Conservation (phyloP, 2,888 invertebrate genomes). For the Dendrolimus pini region DNA sequence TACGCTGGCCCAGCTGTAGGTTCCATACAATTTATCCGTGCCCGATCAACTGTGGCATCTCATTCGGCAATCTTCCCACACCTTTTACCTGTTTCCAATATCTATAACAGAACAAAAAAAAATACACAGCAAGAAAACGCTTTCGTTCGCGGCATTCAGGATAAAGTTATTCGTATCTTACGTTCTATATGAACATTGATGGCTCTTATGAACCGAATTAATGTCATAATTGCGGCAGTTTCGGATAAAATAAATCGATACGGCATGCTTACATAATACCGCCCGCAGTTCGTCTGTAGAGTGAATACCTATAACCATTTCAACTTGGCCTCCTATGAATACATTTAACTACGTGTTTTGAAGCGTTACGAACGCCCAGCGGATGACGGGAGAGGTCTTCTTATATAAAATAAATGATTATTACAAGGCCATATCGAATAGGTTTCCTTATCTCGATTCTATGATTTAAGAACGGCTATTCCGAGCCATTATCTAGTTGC, state of each 20-base stretch:
- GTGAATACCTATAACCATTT: slow-evolving; percentile 39
- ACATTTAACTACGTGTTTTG: slow-evolving; percentile 19
- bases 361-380: slow-evolving; percentile 9
- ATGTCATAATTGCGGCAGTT: slow-evolving; percentile 71
- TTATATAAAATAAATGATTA: slow-evolving; percentile 35
- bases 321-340: slow-evolving; percentile 37
- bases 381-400: slow-evolving; percentile 23
- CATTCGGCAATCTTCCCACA: slow-evolving; percentile 55
- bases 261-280: slow-evolving; percentile 64
- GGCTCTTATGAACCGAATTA: slow-evolving; percentile 66
- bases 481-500: slow-evolving; percentile 37
- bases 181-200: slow-evolving; percentile 60
- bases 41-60: slow-evolving; percentile 40
- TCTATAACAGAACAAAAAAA: slow-evolving; percentile 31
- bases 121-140: slow-evolving; percentile 29
- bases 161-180: slow-evolving; percentile 66
- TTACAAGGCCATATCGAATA: slow-evolving; percentile 46
- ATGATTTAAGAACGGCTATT: slow-evolving; percentile 42
- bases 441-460: slow-evolving; percentile 38
- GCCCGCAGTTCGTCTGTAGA: slow-evolving; percentile 56
- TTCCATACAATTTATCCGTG: slow-evolving; percentile 48
- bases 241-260: slow-evolving; percentile 71
- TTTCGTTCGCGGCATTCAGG: slow-evolving; percentile 46
- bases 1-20: slow-evolving; percentile 11
- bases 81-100: slow-evolving; percentile 48